A percentile compares a stretch with the other conserved stretches of the same genome.
Conservation (phyloP, 2,797 vertebrate genomes). For the Phoebastria nigripes region DNA sequence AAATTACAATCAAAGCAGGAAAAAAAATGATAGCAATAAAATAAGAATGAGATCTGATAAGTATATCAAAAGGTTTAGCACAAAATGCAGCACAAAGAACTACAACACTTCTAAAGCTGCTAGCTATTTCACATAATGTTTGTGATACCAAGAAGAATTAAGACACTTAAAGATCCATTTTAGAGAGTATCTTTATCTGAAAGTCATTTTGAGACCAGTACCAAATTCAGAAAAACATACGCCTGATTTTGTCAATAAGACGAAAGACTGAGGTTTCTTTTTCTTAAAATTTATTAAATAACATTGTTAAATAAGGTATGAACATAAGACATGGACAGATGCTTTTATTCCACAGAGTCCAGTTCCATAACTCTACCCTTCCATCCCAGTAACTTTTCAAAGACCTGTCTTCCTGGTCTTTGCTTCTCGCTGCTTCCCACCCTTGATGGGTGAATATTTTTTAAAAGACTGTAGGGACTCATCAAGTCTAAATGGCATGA, state of each 20-base stretch:
- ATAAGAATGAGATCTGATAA: not conserved
- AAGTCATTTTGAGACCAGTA: not conserved
- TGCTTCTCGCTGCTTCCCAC: not conserved
- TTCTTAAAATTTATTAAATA: not conserved
- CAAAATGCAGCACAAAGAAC: not conserved
- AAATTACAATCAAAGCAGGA: not conserved
- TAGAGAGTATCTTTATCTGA: not conserved
- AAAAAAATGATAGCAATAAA: not conserved
- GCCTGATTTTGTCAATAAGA: not conserved
- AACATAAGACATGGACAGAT: not conserved
- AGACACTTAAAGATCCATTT: not conserved
- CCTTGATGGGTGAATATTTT: conserved; percentile 10
- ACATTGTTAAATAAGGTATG: not conserved
- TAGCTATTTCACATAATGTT: not conserved
- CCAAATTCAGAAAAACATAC: not conserved
- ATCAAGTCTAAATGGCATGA: not conserved
- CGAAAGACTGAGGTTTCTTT: not conserved
- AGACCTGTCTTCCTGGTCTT: not conserved
- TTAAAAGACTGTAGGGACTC: not conserved
- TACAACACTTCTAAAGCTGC: not conserved
- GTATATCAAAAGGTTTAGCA: not conserved
- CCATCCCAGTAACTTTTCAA: not conserved
- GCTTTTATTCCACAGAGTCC: not conserved
- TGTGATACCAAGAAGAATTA: not conserved
- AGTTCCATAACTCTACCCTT: not conserved